Percentiles rank a stretch among this genome's conserved stretches.
These are phyloP conservation scores for Squalus acanthias DNA, from an alignment of 2,797 vertebrate genomes.

Conservation along the genomic window DNA sequence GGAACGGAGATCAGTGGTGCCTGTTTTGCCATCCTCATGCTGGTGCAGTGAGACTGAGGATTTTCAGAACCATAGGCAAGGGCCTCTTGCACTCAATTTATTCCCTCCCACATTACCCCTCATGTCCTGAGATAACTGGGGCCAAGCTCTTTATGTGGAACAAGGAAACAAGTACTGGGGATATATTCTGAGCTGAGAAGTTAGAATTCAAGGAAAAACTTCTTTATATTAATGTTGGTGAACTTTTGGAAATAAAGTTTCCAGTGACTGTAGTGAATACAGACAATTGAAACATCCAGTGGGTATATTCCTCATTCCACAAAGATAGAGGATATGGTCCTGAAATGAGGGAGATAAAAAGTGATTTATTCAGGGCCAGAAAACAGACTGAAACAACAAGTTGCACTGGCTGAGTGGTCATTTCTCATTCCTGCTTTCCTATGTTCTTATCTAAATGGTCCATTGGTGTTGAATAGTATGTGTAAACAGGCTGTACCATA, in stretches of 20 bases:
- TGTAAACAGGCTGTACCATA: neutral
- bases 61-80: neutral
- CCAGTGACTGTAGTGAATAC: neutral
- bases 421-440: neutral
- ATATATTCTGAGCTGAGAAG: neutral
- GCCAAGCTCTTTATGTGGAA: neutral
- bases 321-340: neutral
- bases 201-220: neutral
- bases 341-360: slow-evolving; percentile 7
- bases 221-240: neutral
- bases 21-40: neutral
- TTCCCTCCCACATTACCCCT: neutral
- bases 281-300: neutral
- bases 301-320: neutral
- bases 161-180: neutral
- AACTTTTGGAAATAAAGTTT: neutral
- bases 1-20: neutral
- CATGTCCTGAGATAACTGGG: neutral
- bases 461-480: neutral
- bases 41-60: neutral
- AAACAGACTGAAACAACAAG: neutral
- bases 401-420: neutral
- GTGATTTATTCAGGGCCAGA: neutral
- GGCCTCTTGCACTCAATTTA: neutral
- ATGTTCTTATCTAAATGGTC: neutral